Evolutionary conservation across 2,888 invertebrate genomes (phyloP).

Genomic region (Athalia circularis): DNA sequence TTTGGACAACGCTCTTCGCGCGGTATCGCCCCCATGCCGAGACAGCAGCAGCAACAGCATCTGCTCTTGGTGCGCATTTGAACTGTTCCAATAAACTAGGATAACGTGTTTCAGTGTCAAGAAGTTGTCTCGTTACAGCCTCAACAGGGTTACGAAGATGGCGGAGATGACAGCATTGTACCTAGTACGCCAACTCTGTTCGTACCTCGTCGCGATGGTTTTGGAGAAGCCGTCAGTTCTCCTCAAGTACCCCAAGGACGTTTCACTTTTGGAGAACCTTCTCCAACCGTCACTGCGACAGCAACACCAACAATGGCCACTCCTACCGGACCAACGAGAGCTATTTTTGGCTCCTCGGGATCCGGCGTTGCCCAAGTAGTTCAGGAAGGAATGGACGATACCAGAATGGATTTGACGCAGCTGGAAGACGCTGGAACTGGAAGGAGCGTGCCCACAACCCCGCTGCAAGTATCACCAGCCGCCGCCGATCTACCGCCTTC

Average conservation of each 20-base stretch:
- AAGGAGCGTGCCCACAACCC: conserved; percentile 82
- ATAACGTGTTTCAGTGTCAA: conserved; percentile 4
- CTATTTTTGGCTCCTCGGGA: conserved; percentile 62
- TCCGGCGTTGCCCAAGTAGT: conserved; percentile 75
- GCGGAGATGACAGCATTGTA: conserved; percentile 87
- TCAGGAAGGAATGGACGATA: conserved; percentile 84
- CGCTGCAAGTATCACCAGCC: conserved; percentile 79
- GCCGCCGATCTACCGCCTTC: conserved; percentile 66
- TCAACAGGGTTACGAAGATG: conserved; percentile 79
- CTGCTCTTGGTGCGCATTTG: conserved; percentile 70
- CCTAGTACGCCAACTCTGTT: conserved; percentile 93
- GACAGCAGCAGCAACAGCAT: conserved; percentile 75
- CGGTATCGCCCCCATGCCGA: conserved; percentile 76
- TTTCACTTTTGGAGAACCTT: conserved; percentile 81
- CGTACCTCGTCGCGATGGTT: conserved; percentile 89
- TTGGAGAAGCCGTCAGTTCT: conserved; percentile 94
- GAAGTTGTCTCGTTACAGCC: conserved; percentile 62
- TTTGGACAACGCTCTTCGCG: conserved; percentile 70
- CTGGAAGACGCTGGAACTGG: conserved; percentile 79
- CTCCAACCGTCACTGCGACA: conserved; percentile 66
- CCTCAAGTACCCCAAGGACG: conserved; percentile 84
- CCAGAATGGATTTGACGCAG: conserved; percentile 83
- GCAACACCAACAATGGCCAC: conserved; percentile 62
- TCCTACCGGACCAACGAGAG: conserved; percentile 58
- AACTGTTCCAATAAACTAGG: conserved; percentile 1